Evolutionary conservation across 2,888 invertebrate genomes (phyloP).

Genomic region (Phrixothrix hirtus): DNA sequence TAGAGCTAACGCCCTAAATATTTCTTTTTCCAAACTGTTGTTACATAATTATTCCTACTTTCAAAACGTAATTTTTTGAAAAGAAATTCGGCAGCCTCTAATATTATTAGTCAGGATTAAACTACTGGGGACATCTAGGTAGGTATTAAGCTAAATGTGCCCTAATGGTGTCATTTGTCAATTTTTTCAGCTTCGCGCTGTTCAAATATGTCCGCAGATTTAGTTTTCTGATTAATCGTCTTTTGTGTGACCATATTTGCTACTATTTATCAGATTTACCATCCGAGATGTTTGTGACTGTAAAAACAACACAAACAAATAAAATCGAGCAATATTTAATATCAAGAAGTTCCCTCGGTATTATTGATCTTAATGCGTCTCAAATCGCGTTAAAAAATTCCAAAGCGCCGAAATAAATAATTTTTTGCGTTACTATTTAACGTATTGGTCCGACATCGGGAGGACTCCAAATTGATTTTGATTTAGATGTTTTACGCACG

Average conservation of each 20-base stretch:
- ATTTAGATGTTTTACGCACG: conserved; percentile 15
- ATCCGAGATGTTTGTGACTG: conserved; percentile 6
- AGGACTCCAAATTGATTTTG: conserved; percentile 16
- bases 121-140: conserved; percentile 35
- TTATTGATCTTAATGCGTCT: no score
- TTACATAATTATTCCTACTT: neutral
- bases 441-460: conserved; percentile 13
- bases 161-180: conserved; percentile 51
- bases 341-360: no score
- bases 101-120: conserved; percentile 47
- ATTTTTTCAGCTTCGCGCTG: conserved; percentile 43
- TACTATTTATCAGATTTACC: conserved; percentile 23
- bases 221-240: conserved; percentile 34
- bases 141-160: conserved; percentile 50
- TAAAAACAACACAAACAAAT: neutral
- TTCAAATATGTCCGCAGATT: conserved; percentile 44
- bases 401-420: no score
- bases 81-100: conserved; percentile 6
- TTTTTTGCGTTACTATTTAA: conserved; percentile 3
- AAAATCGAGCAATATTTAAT: no score
- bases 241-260: conserved; percentile 30
- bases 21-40: neutral
- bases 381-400: no score
- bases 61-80: neutral
- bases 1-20: neutral